Base-by-base conservation (phyloP, 2,888 invertebrate genomes). In the Drosophila meridiana region DNA sequence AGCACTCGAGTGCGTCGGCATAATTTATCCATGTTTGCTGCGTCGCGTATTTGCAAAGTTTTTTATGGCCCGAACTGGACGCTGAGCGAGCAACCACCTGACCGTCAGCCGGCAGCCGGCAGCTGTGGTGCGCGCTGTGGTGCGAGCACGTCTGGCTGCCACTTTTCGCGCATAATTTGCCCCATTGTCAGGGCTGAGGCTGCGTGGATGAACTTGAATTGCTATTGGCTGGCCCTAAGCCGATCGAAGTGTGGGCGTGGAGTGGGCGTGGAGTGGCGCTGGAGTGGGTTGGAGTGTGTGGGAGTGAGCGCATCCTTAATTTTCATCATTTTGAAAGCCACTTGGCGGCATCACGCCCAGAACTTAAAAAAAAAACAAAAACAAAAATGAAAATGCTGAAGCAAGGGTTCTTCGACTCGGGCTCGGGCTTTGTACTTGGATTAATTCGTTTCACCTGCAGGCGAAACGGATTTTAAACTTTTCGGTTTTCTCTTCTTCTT, bases 1-100 rank as follows among this genome's bases (percentile, higher is more conserved):
- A 83, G 85, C 88, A 85, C 83, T 85, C 90, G 78, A 85, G 88
- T 89, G 90, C 88, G 86, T 89, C 85, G 80, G 88, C 90, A 85
- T 85, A 85, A 85, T 85, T 85, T 87, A 89, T 89, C 80, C 88
- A 75, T 87, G 83, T 86, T 86, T 82, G 78, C 68, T 69, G 76
- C 86, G 50, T 55, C 65, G 75, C 66, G 73, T 61, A 73, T 71
- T 73, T 77, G 71, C 66, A 74, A 86, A 84, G 71, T 59, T 84
- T 74, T 75, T 74, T 76, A 62, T 78, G 73, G 53, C 40, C 50
- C 20, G 20, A 55, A 45, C 68, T 69, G 69, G 52, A 64, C 69
- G 42, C 8, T 38, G 48, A 30, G 9, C 43, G 11, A 14, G 34
- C 61, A 36, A 66, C 70, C 79, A 79, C 76, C 78, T 76, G 63